These are phyloP conservation scores for Aphelinus atriplicis DNA, from an alignment of 1,140 invertebrate species.

Conservation along the genomic window DNA sequence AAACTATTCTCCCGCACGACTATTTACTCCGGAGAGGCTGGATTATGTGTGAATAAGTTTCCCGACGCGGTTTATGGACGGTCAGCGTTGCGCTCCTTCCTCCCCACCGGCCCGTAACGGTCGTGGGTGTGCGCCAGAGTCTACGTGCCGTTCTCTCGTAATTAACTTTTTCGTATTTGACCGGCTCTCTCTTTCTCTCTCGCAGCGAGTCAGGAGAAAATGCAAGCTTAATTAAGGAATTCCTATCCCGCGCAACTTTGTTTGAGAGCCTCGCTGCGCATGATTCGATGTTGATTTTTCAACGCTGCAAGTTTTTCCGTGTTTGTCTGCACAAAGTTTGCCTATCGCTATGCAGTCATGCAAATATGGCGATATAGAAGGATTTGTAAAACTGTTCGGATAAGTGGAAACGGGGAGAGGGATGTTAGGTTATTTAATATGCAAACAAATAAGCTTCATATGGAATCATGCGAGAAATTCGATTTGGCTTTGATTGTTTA, in stretches of 20 bases:
- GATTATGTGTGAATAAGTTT: neutral
- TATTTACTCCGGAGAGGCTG: neutral
- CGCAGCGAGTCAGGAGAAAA: neutral
- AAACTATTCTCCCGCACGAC: neutral
- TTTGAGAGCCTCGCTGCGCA: neutral
- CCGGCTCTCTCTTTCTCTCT: neutral
- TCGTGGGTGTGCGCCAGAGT: neutral
- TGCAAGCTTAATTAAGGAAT: neutral
- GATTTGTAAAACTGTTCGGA: too few relatives aligned
- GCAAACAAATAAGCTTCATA: too few relatives aligned
- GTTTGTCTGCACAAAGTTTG: too few relatives aligned
- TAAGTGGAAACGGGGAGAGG: too few relatives aligned
- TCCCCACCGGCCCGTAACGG: neutral
- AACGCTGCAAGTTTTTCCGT: too few relatives aligned
- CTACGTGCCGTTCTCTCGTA: neutral
- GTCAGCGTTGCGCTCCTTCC: neutral
- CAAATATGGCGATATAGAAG: too few relatives aligned
- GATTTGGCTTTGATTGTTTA: too few relatives aligned
- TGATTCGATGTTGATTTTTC: too few relatives aligned
- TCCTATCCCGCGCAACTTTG: neutral
- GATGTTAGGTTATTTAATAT: too few relatives aligned
- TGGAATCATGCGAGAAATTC: too few relatives aligned
- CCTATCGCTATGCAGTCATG: too few relatives aligned
- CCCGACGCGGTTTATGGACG: neutral
- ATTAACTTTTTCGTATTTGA: conserved; percentile 14